A percentile compares a stretch with the other conserved stretches of the same genome.
These are phyloP conservation scores for Bombylius discolor DNA, from an alignment of 2,888 invertebrate genomes.

Conservation along the genomic window DNA sequence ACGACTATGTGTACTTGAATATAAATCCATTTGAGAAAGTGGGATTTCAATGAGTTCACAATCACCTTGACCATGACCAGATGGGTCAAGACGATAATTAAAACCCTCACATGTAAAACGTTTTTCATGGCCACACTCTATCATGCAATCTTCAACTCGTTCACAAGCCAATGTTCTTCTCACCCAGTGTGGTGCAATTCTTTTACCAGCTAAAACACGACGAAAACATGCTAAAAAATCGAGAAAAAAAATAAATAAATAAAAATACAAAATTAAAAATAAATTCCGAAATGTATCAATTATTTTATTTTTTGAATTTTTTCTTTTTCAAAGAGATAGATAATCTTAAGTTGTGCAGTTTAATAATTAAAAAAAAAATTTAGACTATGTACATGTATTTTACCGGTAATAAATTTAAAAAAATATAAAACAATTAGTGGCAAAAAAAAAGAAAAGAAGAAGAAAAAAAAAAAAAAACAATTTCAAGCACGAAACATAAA, in stretches of 20 bases:
- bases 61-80: slow-evolving; percentile 57
- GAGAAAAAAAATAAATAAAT: neutral
- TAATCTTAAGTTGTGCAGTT: neutral
- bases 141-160: slow-evolving; percentile 59
- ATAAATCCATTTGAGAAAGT: slow-evolving; percentile 51
- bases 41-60: slow-evolving; percentile 66
- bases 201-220: slow-evolving; percentile 58
- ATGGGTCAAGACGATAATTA: slow-evolving; percentile 65
- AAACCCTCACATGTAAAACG: slow-evolving; percentile 71
- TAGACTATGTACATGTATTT: too few species aligned
- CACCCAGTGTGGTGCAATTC: slow-evolving; percentile 55
- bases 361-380: neutral
- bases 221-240: slow-evolving; percentile 58
- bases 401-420: too few species aligned
- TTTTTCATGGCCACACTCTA: slow-evolving; percentile 60
- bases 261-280: neutral
- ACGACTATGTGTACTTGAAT: slow-evolving; percentile 36
- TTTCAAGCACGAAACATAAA: too few species aligned
- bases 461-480: too few species aligned
- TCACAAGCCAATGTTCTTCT: slow-evolving; percentile 56
- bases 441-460: too few species aligned
- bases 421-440: too few species aligned
- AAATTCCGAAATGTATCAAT: neutral
- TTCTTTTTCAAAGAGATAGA: too few species aligned
- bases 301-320: neutral